Evolutionary conservation across 2,888 invertebrate genomes (phyloP), one percentile per base, ranked within the genome.

Genomic region (Amorpha juglandis): DNA sequence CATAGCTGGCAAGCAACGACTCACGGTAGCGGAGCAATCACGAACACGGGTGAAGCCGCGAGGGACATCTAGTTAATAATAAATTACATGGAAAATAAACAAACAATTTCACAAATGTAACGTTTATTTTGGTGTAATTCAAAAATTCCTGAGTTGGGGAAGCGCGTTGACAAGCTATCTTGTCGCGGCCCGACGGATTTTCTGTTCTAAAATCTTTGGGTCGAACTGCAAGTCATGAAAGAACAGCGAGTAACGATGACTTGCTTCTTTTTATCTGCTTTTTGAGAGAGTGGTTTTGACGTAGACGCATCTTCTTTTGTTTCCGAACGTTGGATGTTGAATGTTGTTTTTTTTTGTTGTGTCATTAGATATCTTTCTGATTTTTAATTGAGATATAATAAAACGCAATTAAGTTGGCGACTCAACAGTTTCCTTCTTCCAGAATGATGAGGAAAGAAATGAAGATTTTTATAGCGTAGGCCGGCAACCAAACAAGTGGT

Each of bases 51-150:
- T 27, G 4, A 27, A 27, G 4, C 27, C 27, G 27, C 27, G 27
- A 27, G 4, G 27, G 27, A 27, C 27, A 27, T 1, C 27, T 27
- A 27, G 27, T 27, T 27, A 1, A 27, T 27, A 47, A 63, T 63
- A 53, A 53, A 27, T 16, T 9, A 45, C 64, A 65, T 67, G 70
- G 65, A 67, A 69, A 66, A 69, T 53, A 74, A 76, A 74, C 70
- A 74, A 76, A 75, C 73, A 73, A 72, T 71, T 72, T 73, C 69
- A 67, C 69, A 72, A 74, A 72, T 73, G 63, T 69, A 72, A 74
- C 75, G 74, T 78, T 78, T 77, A 72, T 77, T 78, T 74, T 68
- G 72, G 75, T 73, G 70, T 76, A 76, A 80, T 80, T 80, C 77
- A 75, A 78, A 79, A 80, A 76, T 76, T 73, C 75, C 68, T 70